Evolutionary conservation across 2,797 vertebrate species (phyloP).

Genomic region (Dendrocincla tyrannina): DNA sequence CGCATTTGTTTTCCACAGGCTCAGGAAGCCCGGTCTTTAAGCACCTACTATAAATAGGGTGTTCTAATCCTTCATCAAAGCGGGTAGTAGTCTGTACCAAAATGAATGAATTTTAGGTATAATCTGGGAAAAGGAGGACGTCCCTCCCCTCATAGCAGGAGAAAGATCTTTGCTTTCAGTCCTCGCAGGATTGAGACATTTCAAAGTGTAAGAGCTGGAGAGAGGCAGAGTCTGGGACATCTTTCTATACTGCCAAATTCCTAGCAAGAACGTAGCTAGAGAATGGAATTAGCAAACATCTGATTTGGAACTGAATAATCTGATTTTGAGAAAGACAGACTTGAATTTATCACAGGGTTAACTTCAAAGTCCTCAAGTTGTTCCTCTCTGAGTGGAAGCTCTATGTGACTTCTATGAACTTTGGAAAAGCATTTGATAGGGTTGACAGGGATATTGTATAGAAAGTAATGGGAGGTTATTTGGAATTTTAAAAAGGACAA

Average conservation of each 20-base stretch:
- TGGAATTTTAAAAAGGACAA: neutral
- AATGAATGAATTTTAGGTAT: slow-evolving; percentile 26
- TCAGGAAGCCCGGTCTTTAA: slow-evolving; percentile 59
- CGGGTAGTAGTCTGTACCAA: neutral
- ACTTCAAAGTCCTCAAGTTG: neutral
- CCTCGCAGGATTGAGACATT: neutral
- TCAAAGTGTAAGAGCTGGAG: neutral
- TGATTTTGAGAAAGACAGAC: neutral
- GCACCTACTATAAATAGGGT: slow-evolving; percentile 58
- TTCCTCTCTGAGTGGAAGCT: neutral
- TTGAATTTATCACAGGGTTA: neutral
- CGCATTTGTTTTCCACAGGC: slow-evolving; percentile 39
- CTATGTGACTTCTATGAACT: neutral
- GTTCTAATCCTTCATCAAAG: slow-evolving; percentile 54
- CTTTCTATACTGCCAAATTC: neutral
- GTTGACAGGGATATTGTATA: neutral
- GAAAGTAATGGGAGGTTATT: neutral
- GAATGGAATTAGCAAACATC: neutral
- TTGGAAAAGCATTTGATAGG: neutral
- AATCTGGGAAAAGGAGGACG: slow-evolving; percentile 27
- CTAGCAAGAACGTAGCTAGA: neutral
- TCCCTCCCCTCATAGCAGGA: neutral
- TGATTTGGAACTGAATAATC: neutral
- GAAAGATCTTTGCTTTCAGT: neutral
- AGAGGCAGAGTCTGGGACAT: neutral